Evolutionary conservation across 1,140 invertebrate genomes (phyloP).

Genomic region (Panagrolaimus sp.): DNA sequence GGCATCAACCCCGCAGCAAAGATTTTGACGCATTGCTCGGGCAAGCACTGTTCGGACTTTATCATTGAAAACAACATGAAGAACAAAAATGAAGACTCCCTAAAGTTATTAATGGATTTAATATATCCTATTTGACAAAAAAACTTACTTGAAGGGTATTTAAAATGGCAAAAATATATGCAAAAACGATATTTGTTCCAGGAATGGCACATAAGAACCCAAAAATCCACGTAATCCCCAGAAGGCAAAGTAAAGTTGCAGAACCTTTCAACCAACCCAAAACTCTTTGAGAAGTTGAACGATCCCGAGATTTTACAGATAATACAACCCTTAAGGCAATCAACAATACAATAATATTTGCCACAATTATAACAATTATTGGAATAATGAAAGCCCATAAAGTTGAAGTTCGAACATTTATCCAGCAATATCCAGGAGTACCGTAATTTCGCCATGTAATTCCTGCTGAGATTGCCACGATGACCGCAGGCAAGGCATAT

Average conservation of each 20-base stretch:
- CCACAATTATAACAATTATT: conserved; percentile 73
- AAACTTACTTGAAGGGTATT: conserved; percentile 72
- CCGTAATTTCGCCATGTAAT: conserved; percentile 79
- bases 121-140: no score
- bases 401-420: conserved; percentile 77
- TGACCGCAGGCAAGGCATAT: conserved; percentile 60
- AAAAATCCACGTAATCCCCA: conserved; percentile 83
- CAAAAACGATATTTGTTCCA: conserved; percentile 65
- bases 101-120: conserved; percentile 26
- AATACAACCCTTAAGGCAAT: conserved; percentile 57
- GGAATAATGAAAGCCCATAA: conserved; percentile 89
- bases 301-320: conserved; percentile 42
- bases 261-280: conserved; percentile 76
- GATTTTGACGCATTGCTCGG: background rate
- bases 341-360: conserved; percentile 67
- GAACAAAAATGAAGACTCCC: conserved; percentile 87
- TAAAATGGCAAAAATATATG: conserved; percentile 84
- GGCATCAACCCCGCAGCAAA: no score
- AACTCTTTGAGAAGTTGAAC: conserved; percentile 35
- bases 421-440: conserved; percentile 78
- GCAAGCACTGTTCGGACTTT: conserved; percentile 64
- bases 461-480: conserved; percentile 59
- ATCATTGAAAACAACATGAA: conserved; percentile 88
- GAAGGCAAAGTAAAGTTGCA: conserved; percentile 73
- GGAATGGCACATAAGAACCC: conserved; percentile 76